These are phyloP conservation scores for Crocallis elinguaria DNA, from an alignment of 2,888 invertebrate species.

Conservation along the genomic window DNA sequence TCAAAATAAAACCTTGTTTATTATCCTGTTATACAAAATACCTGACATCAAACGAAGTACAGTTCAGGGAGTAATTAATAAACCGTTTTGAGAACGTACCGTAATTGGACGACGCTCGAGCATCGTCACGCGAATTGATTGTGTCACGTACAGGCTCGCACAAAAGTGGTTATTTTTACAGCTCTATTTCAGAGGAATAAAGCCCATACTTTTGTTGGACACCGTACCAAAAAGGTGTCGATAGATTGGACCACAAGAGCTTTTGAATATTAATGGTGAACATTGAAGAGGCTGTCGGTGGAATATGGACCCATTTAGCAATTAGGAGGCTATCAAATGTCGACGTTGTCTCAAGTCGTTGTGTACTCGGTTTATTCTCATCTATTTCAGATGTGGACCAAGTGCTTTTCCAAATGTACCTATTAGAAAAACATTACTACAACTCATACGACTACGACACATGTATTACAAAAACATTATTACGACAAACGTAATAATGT, in stretches of 20 bases:
- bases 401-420: no score
- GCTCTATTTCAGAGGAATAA: slow-evolving; percentile 32
- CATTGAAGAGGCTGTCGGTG: slow-evolving; percentile 60
- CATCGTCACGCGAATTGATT: slow-evolving; percentile 59
- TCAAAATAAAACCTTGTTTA: slow-evolving; percentile 19
- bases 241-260: slow-evolving; percentile 57
- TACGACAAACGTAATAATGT: no score
- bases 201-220: slow-evolving; percentile 26
- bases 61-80: slow-evolving; percentile 66
- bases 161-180: slow-evolving; percentile 28
- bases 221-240: slow-evolving; percentile 51
- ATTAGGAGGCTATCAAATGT: slow-evolving; percentile 32
- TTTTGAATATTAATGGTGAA: slow-evolving; percentile 69
- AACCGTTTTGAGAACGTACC: slow-evolving; percentile 58
- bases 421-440: no score
- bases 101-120: slow-evolving; percentile 73
- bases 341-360: slow-evolving; percentile 16
- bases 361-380: neutral
- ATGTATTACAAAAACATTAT: no score
- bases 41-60: slow-evolving; percentile 44
- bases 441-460: no score
- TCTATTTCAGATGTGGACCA: neutral
- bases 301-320: slow-evolving; percentile 34
- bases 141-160: slow-evolving; percentile 49
- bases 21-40: slow-evolving; percentile 28